Evolutionary conservation across 2,888 invertebrate species (phyloP).

Genomic region (Nomada lathburiana): DNA sequence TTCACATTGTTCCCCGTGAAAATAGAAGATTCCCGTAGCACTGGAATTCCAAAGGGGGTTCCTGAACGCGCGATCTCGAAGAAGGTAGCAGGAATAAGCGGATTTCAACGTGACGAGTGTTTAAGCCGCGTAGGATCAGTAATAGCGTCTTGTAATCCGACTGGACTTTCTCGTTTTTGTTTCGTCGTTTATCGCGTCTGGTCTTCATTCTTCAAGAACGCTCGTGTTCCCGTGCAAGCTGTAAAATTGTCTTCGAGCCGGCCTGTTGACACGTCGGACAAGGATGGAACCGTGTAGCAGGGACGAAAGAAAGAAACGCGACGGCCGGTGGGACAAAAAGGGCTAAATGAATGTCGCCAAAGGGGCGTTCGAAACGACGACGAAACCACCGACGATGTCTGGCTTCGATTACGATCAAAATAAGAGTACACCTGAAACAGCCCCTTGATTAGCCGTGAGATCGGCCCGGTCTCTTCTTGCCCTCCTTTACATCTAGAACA

Average conservation of each 20-base stretch:
- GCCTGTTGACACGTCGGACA: conserved; percentile 11
- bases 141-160: conserved; percentile 65
- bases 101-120: conserved; percentile 63
- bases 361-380: neutral
- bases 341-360: neutral
- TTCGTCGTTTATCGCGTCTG: conserved; percentile 35
- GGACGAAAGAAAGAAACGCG: neutral
- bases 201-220: conserved; percentile 2
- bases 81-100: conserved; percentile 65
- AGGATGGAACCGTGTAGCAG: neutral
- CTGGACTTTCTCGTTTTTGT: conserved; percentile 56
- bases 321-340: neutral
- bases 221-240: conserved; percentile 9
- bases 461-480: neutral
- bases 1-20: conserved; percentile 14
- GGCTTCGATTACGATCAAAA: conserved; percentile 50
- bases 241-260: conserved; percentile 18
- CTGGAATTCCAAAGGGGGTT: neutral
- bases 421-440: conserved; percentile 47
- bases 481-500: conserved; percentile 16
- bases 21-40: conserved; percentile 32
- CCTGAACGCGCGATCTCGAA: conserved; percentile 55
- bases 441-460: conserved; percentile 41
- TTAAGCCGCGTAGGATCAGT: conserved; percentile 67
- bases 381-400: conserved; percentile 24